Percentiles rank a stretch among this genome's conserved stretches.
Evolutionary conservation across 2,797 vertebrate genomes (phyloP).

Genomic region (Parauchenoglanis ngamensis): DNA sequence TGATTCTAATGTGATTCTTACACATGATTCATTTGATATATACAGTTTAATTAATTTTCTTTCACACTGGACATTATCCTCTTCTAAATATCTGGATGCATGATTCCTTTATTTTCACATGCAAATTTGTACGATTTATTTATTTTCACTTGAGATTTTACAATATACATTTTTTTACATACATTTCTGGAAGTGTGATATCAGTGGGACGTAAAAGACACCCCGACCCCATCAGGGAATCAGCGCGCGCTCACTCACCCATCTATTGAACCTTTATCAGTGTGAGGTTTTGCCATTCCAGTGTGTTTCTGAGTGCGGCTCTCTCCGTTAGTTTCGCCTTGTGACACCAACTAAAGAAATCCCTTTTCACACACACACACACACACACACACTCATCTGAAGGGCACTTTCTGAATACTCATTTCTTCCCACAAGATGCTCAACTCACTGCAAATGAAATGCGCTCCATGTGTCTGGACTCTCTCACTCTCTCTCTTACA

Average conservation of each 20-base stretch:
- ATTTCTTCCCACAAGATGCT: conserved; percentile 59
- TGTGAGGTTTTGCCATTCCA: not conserved
- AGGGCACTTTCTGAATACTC: conserved; percentile 62
- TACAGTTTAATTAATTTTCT: too few relatives aligned
- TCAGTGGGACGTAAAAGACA: not conserved
- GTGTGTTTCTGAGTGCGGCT: not conserved
- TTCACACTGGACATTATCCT: too few relatives aligned
- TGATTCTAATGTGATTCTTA: not conserved
- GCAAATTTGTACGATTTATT: not conserved
- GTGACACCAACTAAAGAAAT: not conserved
- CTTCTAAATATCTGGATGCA: too few relatives aligned
- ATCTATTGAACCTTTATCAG: not conserved
- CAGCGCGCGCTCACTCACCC: not conserved
- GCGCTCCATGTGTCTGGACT: not conserved
- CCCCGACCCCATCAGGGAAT: not conserved
- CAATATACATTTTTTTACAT: too few relatives aligned
- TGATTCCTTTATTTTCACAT: not conserved
- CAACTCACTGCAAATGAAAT: conserved; percentile 69
- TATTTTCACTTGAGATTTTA: too few relatives aligned
- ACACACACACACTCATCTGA: conserved; percentile 42
- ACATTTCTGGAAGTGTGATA: not conserved
- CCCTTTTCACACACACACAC: not conserved
- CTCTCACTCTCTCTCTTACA: not conserved
- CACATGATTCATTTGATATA: not conserved
- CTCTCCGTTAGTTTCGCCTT: not conserved